These are phyloP conservation scores for Drosophila incognita DNA, from an alignment of 2,888 invertebrate species.

Conservation along the genomic window DNA sequence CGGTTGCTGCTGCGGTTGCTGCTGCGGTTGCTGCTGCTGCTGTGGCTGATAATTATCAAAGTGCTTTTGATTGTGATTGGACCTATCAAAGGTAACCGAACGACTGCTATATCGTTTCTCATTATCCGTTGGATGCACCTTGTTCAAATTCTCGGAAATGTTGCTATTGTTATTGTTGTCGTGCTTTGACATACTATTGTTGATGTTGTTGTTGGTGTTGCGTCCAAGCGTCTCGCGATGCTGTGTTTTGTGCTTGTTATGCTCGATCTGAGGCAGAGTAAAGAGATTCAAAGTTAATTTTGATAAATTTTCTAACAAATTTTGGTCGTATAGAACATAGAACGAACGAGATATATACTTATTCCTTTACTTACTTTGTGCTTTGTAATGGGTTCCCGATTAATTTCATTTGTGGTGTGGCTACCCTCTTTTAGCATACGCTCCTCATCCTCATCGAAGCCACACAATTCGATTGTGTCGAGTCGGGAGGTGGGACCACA, in stretches of 20 bases:
- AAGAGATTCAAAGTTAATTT: neutral
- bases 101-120: constrained; percentile 54
- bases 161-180: constrained; percentile 62
- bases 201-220: constrained; percentile 17
- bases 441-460: constrained; percentile 82
- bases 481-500: constrained; percentile 83
- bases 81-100: constrained; percentile 64
- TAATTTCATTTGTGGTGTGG: constrained; percentile 26
- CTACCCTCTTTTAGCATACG: constrained; percentile 48
- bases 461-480: constrained; percentile 83
- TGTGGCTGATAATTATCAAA: constrained; percentile 19
- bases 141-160: constrained; percentile 61
- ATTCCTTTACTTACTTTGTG: constrained; percentile 56
- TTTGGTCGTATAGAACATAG: neutral
- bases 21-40: constrained; percentile 17
- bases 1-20: constrained; percentile 5
- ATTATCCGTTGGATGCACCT: constrained; percentile 39
- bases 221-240: constrained; percentile 42
- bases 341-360: neutral
- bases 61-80: constrained; percentile 41
- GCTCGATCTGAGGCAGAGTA: constrained; percentile 37
- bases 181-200: constrained; percentile 45
- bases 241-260: constrained; percentile 60
- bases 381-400: constrained; percentile 47
- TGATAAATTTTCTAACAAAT: neutral